A percentile compares a stretch with the other conserved stretches of the same genome.
phyloP scores from a whole-genome alignment of 2,113 vertebrate species.

The Laterallus jamaicensis region DNA sequence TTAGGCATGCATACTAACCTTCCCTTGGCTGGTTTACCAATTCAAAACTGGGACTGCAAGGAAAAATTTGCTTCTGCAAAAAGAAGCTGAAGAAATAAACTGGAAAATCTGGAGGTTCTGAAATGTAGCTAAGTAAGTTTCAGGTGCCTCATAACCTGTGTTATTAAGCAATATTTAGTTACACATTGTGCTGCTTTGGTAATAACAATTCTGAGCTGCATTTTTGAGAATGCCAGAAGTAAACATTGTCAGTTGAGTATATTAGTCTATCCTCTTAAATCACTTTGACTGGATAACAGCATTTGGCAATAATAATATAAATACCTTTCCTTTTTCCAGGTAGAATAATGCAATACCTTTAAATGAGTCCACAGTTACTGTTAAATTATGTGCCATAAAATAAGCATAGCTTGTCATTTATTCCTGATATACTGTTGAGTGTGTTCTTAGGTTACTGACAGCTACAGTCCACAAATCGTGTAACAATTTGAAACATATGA shows the following conservation, averaged over 20 bases:
- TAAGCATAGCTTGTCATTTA: background rate
- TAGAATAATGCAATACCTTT: background rate
- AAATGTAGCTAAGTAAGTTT: background rate
- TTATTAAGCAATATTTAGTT: background rate
- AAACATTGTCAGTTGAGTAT: background rate
- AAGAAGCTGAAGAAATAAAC: background rate
- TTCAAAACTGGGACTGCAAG: background rate
- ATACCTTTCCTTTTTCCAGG: background rate
- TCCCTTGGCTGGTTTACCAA: background rate
- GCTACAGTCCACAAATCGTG: background rate
- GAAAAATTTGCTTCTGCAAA: background rate
- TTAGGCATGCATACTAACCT: background rate
- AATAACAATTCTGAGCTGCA: background rate
- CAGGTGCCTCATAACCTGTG: background rate
- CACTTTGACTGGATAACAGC: background rate
- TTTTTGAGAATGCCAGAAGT: background rate
- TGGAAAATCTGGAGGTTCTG: background rate
- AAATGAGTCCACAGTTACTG: constrained; percentile 3
- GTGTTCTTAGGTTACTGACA: background rate
- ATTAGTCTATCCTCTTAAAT: background rate
- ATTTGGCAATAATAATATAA: constrained; percentile 32
- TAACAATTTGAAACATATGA: background rate
- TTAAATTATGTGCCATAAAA: constrained; percentile 14
- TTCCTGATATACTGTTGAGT: background rate
- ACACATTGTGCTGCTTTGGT: background rate